These are phyloP conservation scores for Tricholauxania praeusta DNA, from an alignment of 2,888 invertebrate species.

Conservation along the genomic window DNA sequence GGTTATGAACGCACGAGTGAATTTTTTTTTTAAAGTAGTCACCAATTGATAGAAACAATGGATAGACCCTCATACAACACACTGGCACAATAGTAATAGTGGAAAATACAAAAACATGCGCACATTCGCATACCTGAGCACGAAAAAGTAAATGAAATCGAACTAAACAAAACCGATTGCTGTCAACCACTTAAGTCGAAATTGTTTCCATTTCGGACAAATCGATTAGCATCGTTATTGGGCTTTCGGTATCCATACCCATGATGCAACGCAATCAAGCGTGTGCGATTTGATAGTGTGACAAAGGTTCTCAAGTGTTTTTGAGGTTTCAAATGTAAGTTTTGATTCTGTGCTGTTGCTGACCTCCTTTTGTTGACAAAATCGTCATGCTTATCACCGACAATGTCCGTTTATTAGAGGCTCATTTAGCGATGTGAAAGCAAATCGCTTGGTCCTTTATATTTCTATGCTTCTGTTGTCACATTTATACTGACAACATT, in stretches of 20 bases:
- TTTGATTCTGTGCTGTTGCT: constrained; percentile 1
- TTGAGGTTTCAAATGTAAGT: constrained; percentile 10
- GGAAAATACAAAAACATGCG: no score
- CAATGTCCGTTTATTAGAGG: constrained; percentile 7
- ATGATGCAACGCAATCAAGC: constrained; percentile 20
- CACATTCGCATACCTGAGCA: constrained; percentile 12
- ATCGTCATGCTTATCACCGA: constrained; percentile 30
- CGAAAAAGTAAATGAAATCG: background rate
- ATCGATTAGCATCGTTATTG: constrained; percentile 32
- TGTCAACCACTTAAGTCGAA: constrained; percentile 20
- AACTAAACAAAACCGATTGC: background rate
- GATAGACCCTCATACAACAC: no score
- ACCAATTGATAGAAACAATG: no score
- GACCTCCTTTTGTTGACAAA: constrained; percentile 35
- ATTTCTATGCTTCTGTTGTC: background rate
- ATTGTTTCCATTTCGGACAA: constrained; percentile 28
- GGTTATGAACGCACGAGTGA: no score
- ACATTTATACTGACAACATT: background rate
- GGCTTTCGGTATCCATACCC: no score
- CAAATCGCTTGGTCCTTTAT: background rate
- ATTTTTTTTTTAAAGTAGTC: no score
- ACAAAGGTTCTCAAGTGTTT: constrained; percentile 28
- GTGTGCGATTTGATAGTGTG: constrained; percentile 20
- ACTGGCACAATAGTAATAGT: no score
- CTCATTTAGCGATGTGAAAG: background rate